These are phyloP conservation scores for Meloidogyne floridensis DNA, from an alignment of 1,140 invertebrate genomes.

Conservation along the genomic window DNA sequence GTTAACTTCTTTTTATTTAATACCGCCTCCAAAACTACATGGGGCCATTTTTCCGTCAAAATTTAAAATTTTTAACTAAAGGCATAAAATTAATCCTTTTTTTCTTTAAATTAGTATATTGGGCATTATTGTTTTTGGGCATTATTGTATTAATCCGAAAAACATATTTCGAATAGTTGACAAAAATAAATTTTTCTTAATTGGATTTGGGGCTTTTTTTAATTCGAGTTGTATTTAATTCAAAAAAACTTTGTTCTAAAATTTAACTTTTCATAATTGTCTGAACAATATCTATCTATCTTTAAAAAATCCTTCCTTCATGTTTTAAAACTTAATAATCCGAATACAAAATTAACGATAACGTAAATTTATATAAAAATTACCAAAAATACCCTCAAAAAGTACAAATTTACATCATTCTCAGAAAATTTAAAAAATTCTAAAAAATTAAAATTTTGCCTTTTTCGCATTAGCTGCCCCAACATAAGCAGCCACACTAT, in stretches of 20 bases:
- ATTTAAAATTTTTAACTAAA: neutral
- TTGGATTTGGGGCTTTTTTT: no score
- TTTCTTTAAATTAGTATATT: no score
- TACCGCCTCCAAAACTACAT: neutral
- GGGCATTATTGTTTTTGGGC: no score
- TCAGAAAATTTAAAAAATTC: neutral
- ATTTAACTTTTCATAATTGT: no score
- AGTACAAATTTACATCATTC: neutral
- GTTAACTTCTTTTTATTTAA: neutral
- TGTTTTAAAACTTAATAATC: no score
- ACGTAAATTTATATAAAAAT: neutral
- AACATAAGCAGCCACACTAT: constrained; percentile 26
- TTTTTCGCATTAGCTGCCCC: constrained; percentile 31
- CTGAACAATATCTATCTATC: no score
- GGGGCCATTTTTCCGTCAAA: neutral
- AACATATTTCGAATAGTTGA: no score
- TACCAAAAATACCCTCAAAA: neutral
- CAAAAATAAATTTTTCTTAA: no score
- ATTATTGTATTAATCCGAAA: no score
- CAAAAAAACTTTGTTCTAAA: no score
- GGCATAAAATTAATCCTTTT: neutral
- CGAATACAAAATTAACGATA: neutral
- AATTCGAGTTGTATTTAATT: no score
- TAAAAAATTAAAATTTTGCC: constrained; percentile 1
- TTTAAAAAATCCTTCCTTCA: no score